Evolutionary conservation across 2,797 vertebrate species (phyloP), one percentile per base, ranked within the genome.

Genomic region (Pangasius sanitwongsei): DNA sequence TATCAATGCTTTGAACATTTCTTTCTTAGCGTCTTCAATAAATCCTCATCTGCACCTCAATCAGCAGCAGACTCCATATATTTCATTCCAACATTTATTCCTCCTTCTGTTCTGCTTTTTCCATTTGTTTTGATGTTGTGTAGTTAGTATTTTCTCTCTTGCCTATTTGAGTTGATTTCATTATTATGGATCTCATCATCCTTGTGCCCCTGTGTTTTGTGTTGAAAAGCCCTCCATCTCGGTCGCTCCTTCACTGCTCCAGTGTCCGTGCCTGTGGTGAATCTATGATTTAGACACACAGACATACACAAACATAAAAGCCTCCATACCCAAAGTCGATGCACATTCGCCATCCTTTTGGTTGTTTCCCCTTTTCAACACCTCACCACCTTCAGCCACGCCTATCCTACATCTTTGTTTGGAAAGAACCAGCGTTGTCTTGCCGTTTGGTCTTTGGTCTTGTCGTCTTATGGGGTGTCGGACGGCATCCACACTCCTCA

Each of bases 261-360:
- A 88, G 91, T 92, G 82, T 89, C 91, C 89, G 89, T 90, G 90
- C 90, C 91, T 89, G 91, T 92, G 90, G 91, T 92, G 89, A 89
- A 90, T 86, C 86, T 88, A 57, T 89, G 86, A 90, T 87, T 90
- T 90, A 63, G 86, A 87, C 90, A 89, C 86, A 89, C 78, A 85
- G 86, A 89, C 57, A 75, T 74, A 90, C 63, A 90, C 78, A 86
- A 59, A 87, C 70, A 90, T 85, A 85, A 87, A 94, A 94, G 92
- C 94, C 93, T 94, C 92, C 95, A 95, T 95, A 92, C 94, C 94
- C 91, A 93, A 93, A 87, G 93, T 91, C 91, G 93, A 90, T 92
- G 93, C 93, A 93, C 94, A 95, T 96, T 92, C 92, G 93, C 95
- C 95, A 95, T 96, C 90, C 92, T 94, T 95, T 96, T 95, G 93